Evolutionary conservation across 2,888 invertebrate genomes (phyloP).

Genomic region (Fragum sueziense): DNA sequence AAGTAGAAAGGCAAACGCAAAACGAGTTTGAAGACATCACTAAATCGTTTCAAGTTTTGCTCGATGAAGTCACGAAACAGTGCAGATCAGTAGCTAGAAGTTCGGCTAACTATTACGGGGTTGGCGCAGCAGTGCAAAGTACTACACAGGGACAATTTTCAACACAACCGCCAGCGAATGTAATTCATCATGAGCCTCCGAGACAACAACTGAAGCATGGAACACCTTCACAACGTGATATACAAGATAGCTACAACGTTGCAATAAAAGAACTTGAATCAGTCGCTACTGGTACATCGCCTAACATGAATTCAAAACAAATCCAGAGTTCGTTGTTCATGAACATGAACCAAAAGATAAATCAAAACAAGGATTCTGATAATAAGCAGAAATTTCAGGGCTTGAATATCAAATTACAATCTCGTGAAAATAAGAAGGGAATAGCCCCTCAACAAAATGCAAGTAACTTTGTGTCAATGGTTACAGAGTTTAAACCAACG

Average conservation of each 20-base stretch:
- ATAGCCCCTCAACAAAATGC: background rate
- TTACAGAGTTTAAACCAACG: conserved; percentile 47
- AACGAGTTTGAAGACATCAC: conserved; percentile 75
- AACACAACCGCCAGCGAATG: conserved; percentile 42
- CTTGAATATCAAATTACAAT: conserved; percentile 47
- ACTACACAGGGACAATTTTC: conserved; percentile 11
- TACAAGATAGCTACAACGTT: conserved; percentile 55
- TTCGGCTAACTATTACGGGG: conserved; percentile 20
- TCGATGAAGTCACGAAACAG: conserved; percentile 70
- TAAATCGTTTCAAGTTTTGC: conserved; percentile 73
- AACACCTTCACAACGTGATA: conserved; percentile 38
- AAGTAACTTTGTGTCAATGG: conserved; percentile 42
- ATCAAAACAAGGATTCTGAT: conserved; percentile 17
- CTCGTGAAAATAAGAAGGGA: conserved; percentile 6
- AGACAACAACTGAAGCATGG: conserved; percentile 37
- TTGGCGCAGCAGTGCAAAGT: background rate
- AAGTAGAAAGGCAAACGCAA: conserved; percentile 70
- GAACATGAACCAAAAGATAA: conserved; percentile 28
- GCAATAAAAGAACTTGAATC: conserved; percentile 59
- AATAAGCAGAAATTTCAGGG: conserved; percentile 33
- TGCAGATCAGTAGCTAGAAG: conserved; percentile 50
- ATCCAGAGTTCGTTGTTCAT: conserved; percentile 49
- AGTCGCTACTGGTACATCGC: conserved; percentile 41
- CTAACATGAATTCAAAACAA: conserved; percentile 8
- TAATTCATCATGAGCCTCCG: conserved; percentile 41